Percentiles rank a stretch among this genome's conserved stretches.
phyloP scores from a whole-genome alignment of 2,113 vertebrate species.

The Platichthys stellatus region DNA sequence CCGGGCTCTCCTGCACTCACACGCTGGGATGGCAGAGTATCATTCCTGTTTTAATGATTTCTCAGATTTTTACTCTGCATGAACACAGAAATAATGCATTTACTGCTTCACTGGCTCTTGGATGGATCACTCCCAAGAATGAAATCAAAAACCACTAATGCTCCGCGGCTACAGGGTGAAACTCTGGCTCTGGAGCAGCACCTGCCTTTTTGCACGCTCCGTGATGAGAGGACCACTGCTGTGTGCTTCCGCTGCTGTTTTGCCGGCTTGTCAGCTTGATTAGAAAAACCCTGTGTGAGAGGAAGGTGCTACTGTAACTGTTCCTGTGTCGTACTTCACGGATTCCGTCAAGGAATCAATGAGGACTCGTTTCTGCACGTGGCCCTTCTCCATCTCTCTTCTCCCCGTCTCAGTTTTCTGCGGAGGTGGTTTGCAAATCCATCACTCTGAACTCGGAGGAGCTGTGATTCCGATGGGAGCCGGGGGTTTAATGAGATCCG shows the following conservation, averaged over 20 bases:
- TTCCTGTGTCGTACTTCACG: slow-evolving; percentile 50
- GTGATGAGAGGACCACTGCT: slow-evolving; percentile 13
- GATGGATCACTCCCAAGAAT: slow-evolving; percentile 13
- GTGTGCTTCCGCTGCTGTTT: slow-evolving; percentile 29
- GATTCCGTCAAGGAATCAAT: slow-evolving; percentile 51
- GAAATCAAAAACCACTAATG: slow-evolving; percentile 3
- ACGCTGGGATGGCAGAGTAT: neutral
- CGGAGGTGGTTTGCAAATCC: slow-evolving; percentile 67
- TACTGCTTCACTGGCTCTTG: neutral
- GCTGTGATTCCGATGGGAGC: slow-evolving; percentile 58
- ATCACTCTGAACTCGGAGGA: slow-evolving; percentile 64
- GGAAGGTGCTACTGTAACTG: slow-evolving; percentile 33
- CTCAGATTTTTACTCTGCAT: neutral
- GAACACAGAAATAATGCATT: neutral
- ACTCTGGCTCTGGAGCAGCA: slow-evolving; percentile 14
- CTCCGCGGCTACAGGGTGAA: slow-evolving; percentile 12
- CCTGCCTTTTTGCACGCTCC: slow-evolving; percentile 7
- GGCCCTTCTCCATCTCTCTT: slow-evolving; percentile 47
- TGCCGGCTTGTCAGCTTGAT: slow-evolving; percentile 52
- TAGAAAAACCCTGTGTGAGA: slow-evolving; percentile 46
- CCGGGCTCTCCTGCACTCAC: neutral
- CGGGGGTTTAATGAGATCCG: slow-evolving; percentile 63
- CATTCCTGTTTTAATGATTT: neutral
- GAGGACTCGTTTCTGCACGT: slow-evolving; percentile 56
- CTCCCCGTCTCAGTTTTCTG: slow-evolving; percentile 22